These are phyloP conservation scores for Pocillopora damicornis DNA, from an alignment of 64 coral and sea anemone genomes.

Conservation along the genomic window DNA sequence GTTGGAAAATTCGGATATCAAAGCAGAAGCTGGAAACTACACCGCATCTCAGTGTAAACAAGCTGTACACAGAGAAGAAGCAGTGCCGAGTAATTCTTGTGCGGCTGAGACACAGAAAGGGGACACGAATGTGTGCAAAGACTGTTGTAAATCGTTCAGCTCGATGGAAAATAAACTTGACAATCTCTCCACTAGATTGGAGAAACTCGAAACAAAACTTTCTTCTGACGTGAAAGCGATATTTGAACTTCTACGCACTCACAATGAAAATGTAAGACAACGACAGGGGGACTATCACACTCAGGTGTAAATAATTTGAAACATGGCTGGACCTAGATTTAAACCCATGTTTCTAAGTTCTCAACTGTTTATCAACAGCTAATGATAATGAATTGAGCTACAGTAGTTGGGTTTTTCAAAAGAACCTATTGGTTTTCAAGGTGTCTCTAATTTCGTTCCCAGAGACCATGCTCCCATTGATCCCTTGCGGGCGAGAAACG, in stretches of 20 bases:
- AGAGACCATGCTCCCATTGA: no score
- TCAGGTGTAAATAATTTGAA: slow-evolving; percentile 16
- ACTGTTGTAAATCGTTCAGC: slow-evolving; percentile 49
- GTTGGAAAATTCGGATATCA: background rate
- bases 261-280: slow-evolving; percentile 19
- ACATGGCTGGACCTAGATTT: background rate
- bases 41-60: background rate
- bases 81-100: background rate
- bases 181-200: slow-evolving; percentile 37
- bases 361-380: no score
- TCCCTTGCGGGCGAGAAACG: no score
- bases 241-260: slow-evolving; percentile 56
- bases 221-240: slow-evolving; percentile 57
- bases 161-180: slow-evolving; percentile 63
- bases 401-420: no score
- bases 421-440: no score
- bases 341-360: no score
- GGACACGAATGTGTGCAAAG: slow-evolving; percentile 11
- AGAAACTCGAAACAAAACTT: slow-evolving; percentile 58
- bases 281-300: slow-evolving; percentile 3
- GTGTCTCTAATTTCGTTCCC: no score
- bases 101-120: background rate
- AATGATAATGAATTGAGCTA: no score
- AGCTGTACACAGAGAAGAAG: slow-evolving; percentile 2
- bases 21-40: background rate